phyloP scores from a whole-genome alignment of 2,797 vertebrate species.

The Platalea minor region DNA sequence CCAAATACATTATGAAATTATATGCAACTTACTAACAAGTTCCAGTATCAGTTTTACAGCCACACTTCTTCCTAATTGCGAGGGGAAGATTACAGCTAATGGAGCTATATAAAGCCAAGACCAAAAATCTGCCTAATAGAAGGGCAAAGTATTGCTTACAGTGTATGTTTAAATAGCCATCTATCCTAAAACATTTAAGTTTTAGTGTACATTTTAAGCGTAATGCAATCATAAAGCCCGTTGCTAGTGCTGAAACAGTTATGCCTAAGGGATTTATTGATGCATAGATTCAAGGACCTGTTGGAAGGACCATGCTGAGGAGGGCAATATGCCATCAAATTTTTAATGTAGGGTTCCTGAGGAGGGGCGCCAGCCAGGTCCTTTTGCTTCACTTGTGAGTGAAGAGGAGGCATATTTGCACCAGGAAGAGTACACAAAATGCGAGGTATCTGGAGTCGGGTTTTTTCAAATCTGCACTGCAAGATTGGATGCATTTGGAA shows the following conservation, averaged over 20 bases:
- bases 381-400: not conserved
- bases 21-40: conserved; percentile 67
- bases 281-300: not conserved
- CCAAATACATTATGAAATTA: conserved; percentile 68
- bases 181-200: not conserved
- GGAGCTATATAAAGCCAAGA: not conserved
- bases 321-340: fast-evolving
- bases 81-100: conserved; percentile 31
- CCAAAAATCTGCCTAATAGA: not conserved
- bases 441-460: not conserved
- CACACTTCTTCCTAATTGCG: conserved; percentile 16
- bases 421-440: not conserved
- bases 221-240: not conserved
- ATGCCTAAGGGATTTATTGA: not conserved
- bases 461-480: not conserved
- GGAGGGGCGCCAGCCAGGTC: not conserved
- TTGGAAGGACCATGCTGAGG: not conserved
- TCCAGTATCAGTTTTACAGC: conserved; percentile 53
- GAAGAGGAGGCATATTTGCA: not conserved
- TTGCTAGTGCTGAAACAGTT: not conserved
- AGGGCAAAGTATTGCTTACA: not conserved
- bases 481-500: not conserved
- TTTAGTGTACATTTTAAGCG: not conserved
- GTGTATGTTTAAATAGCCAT: not conserved
- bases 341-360: not conserved